Conservation (phyloP, 2,888 invertebrate genomes). For the Teleiodes luculella region DNA sequence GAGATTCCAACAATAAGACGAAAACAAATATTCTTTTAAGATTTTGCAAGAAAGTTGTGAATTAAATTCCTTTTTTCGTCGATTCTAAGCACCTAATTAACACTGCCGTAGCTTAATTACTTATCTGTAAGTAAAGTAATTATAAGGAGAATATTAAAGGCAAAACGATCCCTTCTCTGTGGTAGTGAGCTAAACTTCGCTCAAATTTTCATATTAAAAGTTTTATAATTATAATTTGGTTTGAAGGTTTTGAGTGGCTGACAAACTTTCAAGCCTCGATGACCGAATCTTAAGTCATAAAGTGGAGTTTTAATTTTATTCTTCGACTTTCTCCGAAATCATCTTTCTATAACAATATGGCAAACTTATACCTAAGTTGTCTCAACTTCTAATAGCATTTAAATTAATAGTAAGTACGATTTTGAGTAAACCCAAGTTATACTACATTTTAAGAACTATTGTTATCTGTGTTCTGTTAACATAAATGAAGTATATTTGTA, state of each 20-base stretch:
- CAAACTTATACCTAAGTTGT: no score
- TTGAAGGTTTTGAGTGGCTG: constrained; percentile 16
- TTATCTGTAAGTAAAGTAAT: background rate
- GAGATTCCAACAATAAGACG: background rate
- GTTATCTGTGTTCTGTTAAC: no score
- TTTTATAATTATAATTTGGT: constrained; percentile 17
- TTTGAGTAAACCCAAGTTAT: no score
- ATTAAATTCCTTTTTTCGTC: background rate
- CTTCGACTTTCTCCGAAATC: background rate
- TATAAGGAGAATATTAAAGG: background rate
- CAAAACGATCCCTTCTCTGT: background rate
- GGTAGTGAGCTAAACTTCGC: constrained; percentile 1
- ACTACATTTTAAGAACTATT: no score
- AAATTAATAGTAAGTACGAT: no score
- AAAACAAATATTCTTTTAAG: background rate
- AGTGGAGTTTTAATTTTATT: constrained; percentile 16
- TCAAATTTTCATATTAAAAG: constrained; percentile 15
- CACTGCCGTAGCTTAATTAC: constrained; percentile 3
- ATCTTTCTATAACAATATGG: background rate
- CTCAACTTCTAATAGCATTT: no score
- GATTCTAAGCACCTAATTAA: background rate
- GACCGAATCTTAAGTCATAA: constrained; percentile 8
- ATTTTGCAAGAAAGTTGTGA: background rate
- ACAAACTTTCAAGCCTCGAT: constrained; percentile 13
- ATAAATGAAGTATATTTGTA: no score